Evolutionary conservation across 2,888 invertebrate genomes (phyloP).

Genomic region (Neoaliturus tenellus): DNA sequence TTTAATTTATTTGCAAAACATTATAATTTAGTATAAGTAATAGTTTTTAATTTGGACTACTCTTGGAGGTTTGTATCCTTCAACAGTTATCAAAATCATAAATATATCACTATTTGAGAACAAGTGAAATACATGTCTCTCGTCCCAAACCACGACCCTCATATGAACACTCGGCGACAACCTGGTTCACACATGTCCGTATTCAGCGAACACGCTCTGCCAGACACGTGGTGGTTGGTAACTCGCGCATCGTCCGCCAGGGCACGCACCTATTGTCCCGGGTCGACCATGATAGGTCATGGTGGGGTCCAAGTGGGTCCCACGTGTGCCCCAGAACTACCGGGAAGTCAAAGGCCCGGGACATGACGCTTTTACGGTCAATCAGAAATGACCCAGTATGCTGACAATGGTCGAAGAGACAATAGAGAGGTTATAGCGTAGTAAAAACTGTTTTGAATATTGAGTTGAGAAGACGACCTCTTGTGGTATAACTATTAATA

Average conservation of each 20-base stretch:
- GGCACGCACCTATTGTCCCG: constrained; percentile 24
- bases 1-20: too few species aligned
- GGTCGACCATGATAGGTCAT: neutral
- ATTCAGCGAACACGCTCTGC: neutral
- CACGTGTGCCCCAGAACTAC: constrained; percentile 15
- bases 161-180: neutral
- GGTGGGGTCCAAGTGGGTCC: neutral
- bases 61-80: too few species aligned
- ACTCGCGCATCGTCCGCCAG: neutral
- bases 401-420: neutral
- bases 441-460: too few species aligned
- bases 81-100: too few species aligned
- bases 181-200: neutral
- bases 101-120: too few species aligned
- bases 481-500: too few species aligned
- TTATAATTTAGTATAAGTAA: too few species aligned
- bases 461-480: too few species aligned
- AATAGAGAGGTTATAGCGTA: neutral
- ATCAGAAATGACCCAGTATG: neutral
- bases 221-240: neutral
- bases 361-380: neutral
- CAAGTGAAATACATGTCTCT: too few species aligned
- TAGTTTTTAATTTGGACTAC: too few species aligned
- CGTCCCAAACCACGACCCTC: too few species aligned
- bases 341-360: neutral